A percentile compares a stretch with the other conserved stretches of the same genome.
phyloP scores from a whole-genome alignment of 2,797 vertebrate species.

The Pithecia hirsuta region DNA sequence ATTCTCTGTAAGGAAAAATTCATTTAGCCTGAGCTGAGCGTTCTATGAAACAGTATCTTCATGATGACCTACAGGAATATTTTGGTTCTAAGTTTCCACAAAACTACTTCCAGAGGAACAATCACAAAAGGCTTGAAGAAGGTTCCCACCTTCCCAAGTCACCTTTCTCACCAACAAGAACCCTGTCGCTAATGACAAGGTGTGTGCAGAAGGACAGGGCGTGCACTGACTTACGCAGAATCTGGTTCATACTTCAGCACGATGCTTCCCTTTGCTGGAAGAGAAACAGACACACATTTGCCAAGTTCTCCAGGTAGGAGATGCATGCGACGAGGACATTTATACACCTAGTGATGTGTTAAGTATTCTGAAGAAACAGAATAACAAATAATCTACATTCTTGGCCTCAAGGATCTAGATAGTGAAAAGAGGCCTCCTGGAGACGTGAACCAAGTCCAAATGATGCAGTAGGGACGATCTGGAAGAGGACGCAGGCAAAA shows the following conservation, averaged over 20 bases:
- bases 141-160: too few species aligned
- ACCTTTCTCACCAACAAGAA: accelerated
- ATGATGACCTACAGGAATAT: accelerated
- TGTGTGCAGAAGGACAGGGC: accelerated
- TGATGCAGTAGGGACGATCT: accelerated
- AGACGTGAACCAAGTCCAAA: accelerated
- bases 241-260: slow-evolving; percentile 95
- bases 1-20: not conserved
- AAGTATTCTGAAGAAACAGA: not conserved
- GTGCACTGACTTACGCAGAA: slow-evolving; percentile 87
- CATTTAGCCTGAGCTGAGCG: not conserved
- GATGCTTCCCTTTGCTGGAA: slow-evolving; percentile 95
- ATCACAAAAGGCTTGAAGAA: not conserved
- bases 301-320: not conserved
- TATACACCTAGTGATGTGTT: accelerated
- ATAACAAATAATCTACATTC: not conserved
- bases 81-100: not conserved
- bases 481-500: accelerated
- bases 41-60: accelerated
- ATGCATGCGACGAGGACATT: accelerated
- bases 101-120: accelerated
- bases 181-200: not conserved
- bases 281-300: slow-evolving; percentile 42
- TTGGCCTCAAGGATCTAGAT: not conserved
- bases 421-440: not conserved